Base-by-base conservation (phyloP, 92 coral and sea anemone genomes). In the Nematostella vectensis region DNA sequence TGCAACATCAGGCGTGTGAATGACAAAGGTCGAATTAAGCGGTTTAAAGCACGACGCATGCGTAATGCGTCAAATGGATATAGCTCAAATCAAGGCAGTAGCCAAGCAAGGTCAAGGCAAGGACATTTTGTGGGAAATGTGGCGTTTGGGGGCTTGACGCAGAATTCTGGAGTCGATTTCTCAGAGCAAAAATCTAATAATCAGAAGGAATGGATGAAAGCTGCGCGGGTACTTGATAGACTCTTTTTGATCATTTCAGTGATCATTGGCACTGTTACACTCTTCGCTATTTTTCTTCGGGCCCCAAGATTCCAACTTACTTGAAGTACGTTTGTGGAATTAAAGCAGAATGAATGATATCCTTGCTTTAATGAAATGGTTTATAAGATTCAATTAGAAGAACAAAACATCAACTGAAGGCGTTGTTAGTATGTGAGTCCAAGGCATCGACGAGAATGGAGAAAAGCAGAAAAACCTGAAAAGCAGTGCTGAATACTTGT, bases 141-240 rank as follows among this genome's bases (percentile, higher is more conserved):
- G 51, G 9, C 51, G 21, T 45, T 45, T 19, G 51, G 51, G 18
- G 4, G 23, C 4, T 22, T 45, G 11, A 17, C 21, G 4, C 4
- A 8, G 4, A 45, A 19, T 19, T 8, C 9, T 36, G 51, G 51
- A 11, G 23, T 9, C 4, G 51, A 45, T 45, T 45, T 9, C 23
- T 45, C 51, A 45, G 49, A 64, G 19, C 67, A 85, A 30, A 51
- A 59, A 48, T 43, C 40, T 12, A 58, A 58, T 26, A 62, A 78
- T 38, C 73, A 81, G 27, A 68, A 69, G 53, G 94, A 85, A 40
- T 85, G 94, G 94, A 80, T 83, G 31, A 72, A 81, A n/a, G 94
- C 84, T 25, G 88, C 94, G 2, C 80, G 94, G 20, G 82, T 80
- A 27, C 77, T 85, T 50, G 94, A 85, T 58, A 78, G 94, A 11